phyloP scores from a whole-genome alignment of 2,888 invertebrate genomes.

The Macrosiphum euphorbiae region DNA sequence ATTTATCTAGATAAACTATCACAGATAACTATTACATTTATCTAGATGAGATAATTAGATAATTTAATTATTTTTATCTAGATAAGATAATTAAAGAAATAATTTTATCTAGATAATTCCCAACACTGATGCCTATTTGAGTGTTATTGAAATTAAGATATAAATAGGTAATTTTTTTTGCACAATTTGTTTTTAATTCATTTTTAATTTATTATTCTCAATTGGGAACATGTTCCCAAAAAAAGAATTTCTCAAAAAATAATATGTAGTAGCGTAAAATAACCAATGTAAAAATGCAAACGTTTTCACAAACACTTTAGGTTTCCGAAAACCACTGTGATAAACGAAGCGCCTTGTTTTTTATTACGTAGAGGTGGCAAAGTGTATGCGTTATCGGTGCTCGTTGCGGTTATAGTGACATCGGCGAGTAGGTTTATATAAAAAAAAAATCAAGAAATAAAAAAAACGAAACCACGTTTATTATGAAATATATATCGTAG shows the following conservation, averaged over 20 bases:
- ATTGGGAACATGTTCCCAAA: no score
- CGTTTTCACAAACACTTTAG: neutral
- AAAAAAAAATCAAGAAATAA: neutral
- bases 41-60: no score
- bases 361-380: neutral
- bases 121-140: no score
- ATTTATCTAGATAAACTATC: no score
- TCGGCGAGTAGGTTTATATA: neutral
- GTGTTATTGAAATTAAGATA: neutral
- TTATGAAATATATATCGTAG: neutral
- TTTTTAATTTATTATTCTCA: neutral
- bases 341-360: neutral
- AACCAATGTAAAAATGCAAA: neutral
- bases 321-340: neutral
- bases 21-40: no score
- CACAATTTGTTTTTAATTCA: neutral
- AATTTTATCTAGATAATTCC: no score
- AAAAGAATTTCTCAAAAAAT: no score
- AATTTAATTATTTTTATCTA: no score
- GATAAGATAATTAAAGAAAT: no score
- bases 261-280: neutral
- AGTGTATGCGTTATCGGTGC: neutral
- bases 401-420: neutral
- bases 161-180: neutral
- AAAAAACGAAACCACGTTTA: neutral